Conservation (phyloP, 2,888 invertebrate genomes). For the Callyntrura sp. region DNA sequence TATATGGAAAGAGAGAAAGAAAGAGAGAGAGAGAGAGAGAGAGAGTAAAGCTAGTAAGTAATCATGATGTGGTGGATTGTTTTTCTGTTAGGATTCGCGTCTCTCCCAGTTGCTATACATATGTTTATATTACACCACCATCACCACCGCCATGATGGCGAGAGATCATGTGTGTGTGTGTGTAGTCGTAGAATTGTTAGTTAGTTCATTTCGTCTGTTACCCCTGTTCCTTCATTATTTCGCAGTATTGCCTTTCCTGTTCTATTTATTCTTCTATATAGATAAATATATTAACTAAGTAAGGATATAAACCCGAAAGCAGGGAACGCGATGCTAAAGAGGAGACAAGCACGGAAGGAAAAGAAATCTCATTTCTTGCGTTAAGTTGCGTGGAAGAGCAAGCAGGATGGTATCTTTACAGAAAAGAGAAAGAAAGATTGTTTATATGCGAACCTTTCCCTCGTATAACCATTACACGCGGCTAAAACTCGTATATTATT, state of each 20-base stretch:
- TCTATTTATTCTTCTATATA: conserved; percentile 44
- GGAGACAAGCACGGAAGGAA: conserved; percentile 61
- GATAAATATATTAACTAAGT: conserved; percentile 38
- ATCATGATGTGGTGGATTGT: conserved; percentile 62
- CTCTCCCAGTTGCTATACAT: conserved; percentile 13
- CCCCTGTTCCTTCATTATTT: conserved; percentile 62
- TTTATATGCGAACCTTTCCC: not conserved
- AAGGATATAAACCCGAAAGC: conserved; percentile 29
- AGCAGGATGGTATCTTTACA: conserved; percentile 43
- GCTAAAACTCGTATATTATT: conserved; percentile 21
- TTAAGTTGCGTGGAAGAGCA: conserved; percentile 75
- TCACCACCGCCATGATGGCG: not conserved
- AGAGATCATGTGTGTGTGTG: conserved; percentile 18
- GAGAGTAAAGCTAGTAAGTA: conserved; percentile 27
- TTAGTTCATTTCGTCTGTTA: conserved; percentile 45
- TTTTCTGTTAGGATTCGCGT: conserved; percentile 53
- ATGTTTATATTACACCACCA: not conserved
- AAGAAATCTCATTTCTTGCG: conserved; percentile 75
- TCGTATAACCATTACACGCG: conserved; percentile 14
- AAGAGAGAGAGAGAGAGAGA: no score
- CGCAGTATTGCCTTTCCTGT: conserved; percentile 34
- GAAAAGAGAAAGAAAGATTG: conserved; percentile 1
- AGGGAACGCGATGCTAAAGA: conserved; percentile 32
- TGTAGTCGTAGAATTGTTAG: conserved; percentile 37
- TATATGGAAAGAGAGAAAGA: not conserved